Evolutionary conservation across 1,140 invertebrate species (phyloP).

Genomic region (Asobara japonica): DNA sequence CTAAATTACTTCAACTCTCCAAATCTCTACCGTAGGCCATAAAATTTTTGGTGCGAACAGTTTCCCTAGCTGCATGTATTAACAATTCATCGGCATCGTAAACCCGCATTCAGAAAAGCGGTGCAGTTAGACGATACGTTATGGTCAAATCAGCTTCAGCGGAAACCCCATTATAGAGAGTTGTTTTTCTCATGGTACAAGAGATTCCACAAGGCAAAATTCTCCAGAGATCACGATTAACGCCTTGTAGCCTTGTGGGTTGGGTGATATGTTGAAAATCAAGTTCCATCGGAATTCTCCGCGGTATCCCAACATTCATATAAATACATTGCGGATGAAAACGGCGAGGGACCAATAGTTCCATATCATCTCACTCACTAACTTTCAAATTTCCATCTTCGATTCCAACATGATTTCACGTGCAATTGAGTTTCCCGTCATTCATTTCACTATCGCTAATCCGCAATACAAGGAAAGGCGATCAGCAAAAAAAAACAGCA

Average conservation of each 20-base stretch:
- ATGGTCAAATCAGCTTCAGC: no score
- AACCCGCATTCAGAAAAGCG: no score
- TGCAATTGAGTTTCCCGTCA: not conserved
- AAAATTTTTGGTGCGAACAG: no score
- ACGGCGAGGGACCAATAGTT: not conserved
- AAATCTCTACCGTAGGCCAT: no score
- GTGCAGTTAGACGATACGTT: no score
- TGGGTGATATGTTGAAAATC: slow-evolving; percentile 1
- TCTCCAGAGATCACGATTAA: not conserved
- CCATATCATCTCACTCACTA: not conserved
- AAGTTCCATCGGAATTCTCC: not conserved
- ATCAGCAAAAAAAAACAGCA: no score
- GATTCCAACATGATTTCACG: not conserved
- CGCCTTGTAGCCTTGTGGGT: not conserved
- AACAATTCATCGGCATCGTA: no score
- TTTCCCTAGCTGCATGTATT: no score
- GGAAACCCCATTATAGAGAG: no score
- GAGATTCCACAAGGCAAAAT: not conserved
- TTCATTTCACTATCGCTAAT: not conserved
- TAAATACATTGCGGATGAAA: not conserved
- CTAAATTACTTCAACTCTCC: no score
- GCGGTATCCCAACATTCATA: not conserved
- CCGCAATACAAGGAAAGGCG: no score
- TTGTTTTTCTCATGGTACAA: not conserved
- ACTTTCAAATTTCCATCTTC: not conserved